Percentiles rank a stretch among this genome's conserved stretches.
Evolutionary conservation across 1,140 invertebrate species (phyloP).

Genomic region (Drosophila truncata): DNA sequence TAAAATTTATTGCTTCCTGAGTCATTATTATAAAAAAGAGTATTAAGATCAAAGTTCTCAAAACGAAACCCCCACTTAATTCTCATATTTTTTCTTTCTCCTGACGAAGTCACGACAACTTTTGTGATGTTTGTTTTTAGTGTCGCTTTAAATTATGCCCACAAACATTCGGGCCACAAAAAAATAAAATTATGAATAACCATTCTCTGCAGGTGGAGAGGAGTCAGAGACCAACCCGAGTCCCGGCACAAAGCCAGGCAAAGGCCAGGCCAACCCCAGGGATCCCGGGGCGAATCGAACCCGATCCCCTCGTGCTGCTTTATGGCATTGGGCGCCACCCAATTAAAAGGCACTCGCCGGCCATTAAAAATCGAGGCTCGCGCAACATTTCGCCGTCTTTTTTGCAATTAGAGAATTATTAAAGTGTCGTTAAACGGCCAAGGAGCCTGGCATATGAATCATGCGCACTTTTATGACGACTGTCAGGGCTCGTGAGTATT

Average conservation of each 20-base stretch:
- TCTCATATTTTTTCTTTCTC: not conserved
- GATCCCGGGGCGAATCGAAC: conserved; percentile 37
- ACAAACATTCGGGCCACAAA: conserved; percentile 20
- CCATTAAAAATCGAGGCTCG: conserved; percentile 57
- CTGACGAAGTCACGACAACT: conserved; percentile 14
- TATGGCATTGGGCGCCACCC: conserved; percentile 73
- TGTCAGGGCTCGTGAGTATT: conserved; percentile 67
- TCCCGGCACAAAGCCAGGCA: not conserved
- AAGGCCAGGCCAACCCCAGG: conserved; percentile 3
- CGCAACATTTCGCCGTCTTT: conserved; percentile 58
- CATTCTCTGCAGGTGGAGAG: conserved; percentile 51
- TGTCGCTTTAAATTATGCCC: conserved; percentile 51
- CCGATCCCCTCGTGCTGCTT: conserved; percentile 51
- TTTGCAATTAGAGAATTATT: conserved; percentile 79
- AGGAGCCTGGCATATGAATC: conserved; percentile 67
- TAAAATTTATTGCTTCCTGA: too few relatives aligned
- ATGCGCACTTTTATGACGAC: conserved; percentile 70
- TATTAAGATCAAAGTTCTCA: not conserved
- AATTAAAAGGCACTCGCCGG: conserved; percentile 73
- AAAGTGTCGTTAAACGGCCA: conserved; percentile 71
- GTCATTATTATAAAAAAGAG: not conserved
- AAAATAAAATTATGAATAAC: conserved; percentile 74
- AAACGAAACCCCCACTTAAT: not conserved
- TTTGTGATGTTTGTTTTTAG: conserved; percentile 46
- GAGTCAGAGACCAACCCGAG: not conserved